Percentiles rank a stretch among this genome's conserved stretches.
Evolutionary conservation across 2,888 invertebrate genomes (phyloP).

Genomic region (Carcina quercana): DNA sequence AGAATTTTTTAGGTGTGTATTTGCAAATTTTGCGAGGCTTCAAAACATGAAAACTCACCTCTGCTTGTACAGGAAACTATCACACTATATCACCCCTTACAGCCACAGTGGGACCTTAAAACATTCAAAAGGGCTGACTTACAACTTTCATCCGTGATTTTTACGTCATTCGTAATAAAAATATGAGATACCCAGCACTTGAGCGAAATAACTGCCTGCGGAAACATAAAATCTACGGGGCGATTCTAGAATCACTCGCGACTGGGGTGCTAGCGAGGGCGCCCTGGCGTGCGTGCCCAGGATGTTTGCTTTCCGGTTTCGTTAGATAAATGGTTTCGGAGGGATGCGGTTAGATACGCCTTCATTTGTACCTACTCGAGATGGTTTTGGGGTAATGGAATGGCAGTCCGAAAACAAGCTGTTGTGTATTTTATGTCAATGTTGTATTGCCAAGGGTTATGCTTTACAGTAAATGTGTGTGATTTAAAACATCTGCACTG

Average conservation of each 20-base stretch:
- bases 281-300: slow-evolving; percentile 24
- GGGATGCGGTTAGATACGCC: slow-evolving; percentile 32
- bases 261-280: slow-evolving; percentile 21
- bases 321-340: slow-evolving; percentile 40
- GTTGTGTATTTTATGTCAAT: too few relatives aligned
- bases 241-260: slow-evolving; percentile 34
- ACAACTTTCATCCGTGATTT: slow-evolving; percentile 47
- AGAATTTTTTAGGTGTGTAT: too few relatives aligned
- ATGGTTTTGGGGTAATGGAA: slow-evolving; percentile 20
- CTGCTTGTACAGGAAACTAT: slow-evolving; percentile 18
- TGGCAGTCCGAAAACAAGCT: too few relatives aligned
- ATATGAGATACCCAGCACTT: slow-evolving; percentile 54
- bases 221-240: slow-evolving; percentile 52
- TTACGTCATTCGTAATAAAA: slow-evolving; percentile 57
- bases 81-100: slow-evolving; percentile 24
- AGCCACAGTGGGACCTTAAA: slow-evolving; percentile 33
- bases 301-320: slow-evolving; percentile 47
- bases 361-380: slow-evolving; percentile 21
- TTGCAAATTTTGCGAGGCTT: too few relatives aligned
- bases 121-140: slow-evolving; percentile 28
- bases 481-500: too few relatives aligned
- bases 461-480: too few relatives aligned
- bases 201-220: slow-evolving; percentile 53
- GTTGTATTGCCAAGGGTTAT: too few relatives aligned
- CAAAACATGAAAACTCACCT: neutral